Conservation (phyloP, 2,797 vertebrate species). For the Carcharodon carcharias region DNA sequence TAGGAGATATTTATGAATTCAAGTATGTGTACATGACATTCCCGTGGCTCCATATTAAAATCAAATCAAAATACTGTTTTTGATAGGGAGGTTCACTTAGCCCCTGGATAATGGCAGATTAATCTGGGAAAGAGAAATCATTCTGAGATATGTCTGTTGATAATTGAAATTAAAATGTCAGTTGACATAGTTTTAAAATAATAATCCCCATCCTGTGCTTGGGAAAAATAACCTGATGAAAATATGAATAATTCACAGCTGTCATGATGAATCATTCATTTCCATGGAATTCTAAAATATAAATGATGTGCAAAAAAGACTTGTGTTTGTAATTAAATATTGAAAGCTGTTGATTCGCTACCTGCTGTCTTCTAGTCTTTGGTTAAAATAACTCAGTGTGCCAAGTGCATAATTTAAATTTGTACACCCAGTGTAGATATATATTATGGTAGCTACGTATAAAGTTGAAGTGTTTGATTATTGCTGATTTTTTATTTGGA, state of each 20-base stretch:
- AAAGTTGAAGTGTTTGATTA: not conserved
- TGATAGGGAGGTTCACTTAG: not conserved
- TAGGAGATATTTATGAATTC: not conserved
- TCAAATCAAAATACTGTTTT: not conserved
- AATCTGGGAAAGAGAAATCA: not conserved
- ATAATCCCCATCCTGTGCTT: not conserved
- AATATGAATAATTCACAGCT: constrained; percentile 4
- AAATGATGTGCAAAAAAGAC: constrained; percentile 17
- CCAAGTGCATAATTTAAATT: not conserved
- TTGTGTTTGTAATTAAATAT: constrained; percentile 8
- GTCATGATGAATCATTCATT: constrained; percentile 15
- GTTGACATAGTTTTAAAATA: not conserved
- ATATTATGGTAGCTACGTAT: not conserved
- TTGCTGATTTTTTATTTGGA: not conserved
- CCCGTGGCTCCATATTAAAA: not conserved
- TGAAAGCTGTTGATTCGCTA: not conserved
- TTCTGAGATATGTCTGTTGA: not conserved
- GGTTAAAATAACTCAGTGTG: not conserved
- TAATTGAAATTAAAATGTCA: not conserved
- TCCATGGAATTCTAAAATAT: not conserved
- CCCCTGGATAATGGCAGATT: not conserved
- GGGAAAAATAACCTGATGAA: constrained; percentile 15
- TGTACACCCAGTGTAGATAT: not conserved
- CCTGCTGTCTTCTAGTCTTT: not conserved
- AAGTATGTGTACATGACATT: not conserved